These are phyloP conservation scores for Drosophila virilis DNA, from an alignment of 1,140 invertebrate genomes.

Conservation along the genomic window DNA sequence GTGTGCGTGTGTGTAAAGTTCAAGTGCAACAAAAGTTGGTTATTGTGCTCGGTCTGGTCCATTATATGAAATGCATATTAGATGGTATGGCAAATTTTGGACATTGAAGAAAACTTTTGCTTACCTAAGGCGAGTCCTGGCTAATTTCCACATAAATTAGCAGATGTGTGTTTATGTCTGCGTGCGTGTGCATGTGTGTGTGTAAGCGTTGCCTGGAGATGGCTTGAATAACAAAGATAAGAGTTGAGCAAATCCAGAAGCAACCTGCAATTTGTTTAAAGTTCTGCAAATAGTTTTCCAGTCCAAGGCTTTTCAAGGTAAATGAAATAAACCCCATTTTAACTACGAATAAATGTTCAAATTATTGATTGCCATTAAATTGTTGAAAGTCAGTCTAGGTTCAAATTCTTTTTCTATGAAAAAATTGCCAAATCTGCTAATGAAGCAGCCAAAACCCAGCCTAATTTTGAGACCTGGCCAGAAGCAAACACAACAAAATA, in stretches of 20 bases:
- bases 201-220: slow-evolving; percentile 21
- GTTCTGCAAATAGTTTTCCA: slow-evolving; percentile 8
- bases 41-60: slow-evolving; percentile 53
- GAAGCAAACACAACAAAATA: slow-evolving; percentile 28
- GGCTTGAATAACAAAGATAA: slow-evolving; percentile 31
- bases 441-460: not conserved
- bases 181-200: slow-evolving; percentile 8
- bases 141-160: slow-evolving; percentile 78
- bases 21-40: slow-evolving; percentile 76
- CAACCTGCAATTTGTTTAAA: slow-evolving; percentile 25
- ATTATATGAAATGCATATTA: slow-evolving; percentile 77
- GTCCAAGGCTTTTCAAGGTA: too few species aligned
- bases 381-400: too few species aligned
- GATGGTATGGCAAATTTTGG: slow-evolving; percentile 61
- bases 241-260: slow-evolving; percentile 5
- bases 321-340: not conserved
- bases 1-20: slow-evolving; percentile 51
- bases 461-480: not conserved
- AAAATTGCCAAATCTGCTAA: not conserved
- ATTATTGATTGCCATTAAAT: not conserved
- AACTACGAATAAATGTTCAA: not conserved
- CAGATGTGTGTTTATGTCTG: slow-evolving; percentile 7
- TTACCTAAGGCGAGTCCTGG: slow-evolving; percentile 57
- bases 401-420: not conserved
- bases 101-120: slow-evolving; percentile 68